Evolutionary conservation across 2,113 vertebrate species (phyloP).

Genomic region (Leucoraja erinaceus): DNA sequence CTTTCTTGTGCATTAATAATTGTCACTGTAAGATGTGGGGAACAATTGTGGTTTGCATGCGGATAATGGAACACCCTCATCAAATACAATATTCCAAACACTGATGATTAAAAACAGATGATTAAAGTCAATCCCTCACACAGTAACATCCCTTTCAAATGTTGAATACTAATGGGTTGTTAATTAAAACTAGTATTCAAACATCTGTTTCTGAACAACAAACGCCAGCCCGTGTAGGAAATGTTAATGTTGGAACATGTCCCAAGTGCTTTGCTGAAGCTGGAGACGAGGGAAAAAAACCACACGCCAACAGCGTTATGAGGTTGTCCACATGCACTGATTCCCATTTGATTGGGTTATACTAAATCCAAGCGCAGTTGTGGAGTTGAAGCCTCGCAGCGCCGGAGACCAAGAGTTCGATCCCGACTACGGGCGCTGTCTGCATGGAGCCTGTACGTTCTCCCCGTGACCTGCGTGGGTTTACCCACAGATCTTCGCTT

Average conservation of each 20-base stretch:
- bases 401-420: too few species aligned
- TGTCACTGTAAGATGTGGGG: conserved; percentile 17
- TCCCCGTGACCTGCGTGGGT: too few species aligned
- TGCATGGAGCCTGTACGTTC: too few species aligned
- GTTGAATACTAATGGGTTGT: neutral
- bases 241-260: neutral
- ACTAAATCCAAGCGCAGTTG: neutral
- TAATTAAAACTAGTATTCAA: neutral
- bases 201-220: neutral
- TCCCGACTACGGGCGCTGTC: too few species aligned
- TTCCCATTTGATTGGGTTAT: neutral
- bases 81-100: conserved; percentile 30
- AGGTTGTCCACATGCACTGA: neutral
- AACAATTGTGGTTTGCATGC: neutral
- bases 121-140: conserved; percentile 25
- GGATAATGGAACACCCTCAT: neutral
- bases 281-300: neutral
- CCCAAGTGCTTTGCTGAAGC: neutral
- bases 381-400: too few species aligned
- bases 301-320: neutral
- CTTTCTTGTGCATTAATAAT: conserved; percentile 26
- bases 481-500: too few species aligned
- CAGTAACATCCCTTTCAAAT: neutral
- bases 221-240: neutral
- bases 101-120: conserved; percentile 28